phyloP scores from a whole-genome alignment of 2,113 vertebrate species.

The Tyto alba region DNA sequence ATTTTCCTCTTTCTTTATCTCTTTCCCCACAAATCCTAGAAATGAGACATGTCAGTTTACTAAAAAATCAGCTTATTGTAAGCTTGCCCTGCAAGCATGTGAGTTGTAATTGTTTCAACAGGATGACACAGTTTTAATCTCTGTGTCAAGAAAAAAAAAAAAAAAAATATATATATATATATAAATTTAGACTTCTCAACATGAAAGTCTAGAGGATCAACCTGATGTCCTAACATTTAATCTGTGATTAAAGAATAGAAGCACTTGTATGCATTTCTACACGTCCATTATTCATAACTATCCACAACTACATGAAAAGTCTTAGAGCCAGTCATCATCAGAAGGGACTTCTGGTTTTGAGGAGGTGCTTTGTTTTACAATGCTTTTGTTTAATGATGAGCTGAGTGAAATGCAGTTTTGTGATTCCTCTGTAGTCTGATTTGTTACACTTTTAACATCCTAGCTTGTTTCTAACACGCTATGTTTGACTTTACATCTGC shows the following conservation, averaged over 20 bases:
- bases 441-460: constrained; percentile 14
- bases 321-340: not conserved
- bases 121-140: not conserved
- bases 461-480: not conserved
- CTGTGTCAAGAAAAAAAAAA: not conserved
- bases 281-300: not conserved
- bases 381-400: not conserved
- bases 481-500: not conserved
- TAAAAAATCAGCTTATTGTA: not conserved
- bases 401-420: not conserved
- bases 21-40: not conserved
- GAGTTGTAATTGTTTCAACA: not conserved
- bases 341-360: not conserved
- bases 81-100: not conserved
- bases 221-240: not conserved
- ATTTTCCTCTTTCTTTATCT: not conserved
- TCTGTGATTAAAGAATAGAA: not conserved
- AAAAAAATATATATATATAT: not conserved
- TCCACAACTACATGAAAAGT: not conserved
- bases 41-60: not conserved
- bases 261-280: not conserved
- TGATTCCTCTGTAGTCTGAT: not conserved
- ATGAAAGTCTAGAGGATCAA: not conserved
- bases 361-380: not conserved
- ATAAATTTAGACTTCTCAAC: not conserved